phyloP scores from a whole-genome alignment of 2,113 vertebrate genomes.

The Toxotes jaculatrix region DNA sequence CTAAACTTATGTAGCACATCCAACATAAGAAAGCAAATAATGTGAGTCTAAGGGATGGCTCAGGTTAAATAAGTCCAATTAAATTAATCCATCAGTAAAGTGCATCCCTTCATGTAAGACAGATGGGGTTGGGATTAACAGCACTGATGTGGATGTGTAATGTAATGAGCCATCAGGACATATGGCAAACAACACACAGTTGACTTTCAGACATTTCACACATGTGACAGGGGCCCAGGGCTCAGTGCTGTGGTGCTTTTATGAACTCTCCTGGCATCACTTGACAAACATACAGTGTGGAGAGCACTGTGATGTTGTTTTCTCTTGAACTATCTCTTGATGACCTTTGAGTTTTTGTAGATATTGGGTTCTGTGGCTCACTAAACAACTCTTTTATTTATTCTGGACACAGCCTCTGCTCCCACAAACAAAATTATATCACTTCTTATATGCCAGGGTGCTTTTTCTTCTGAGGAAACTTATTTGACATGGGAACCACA shows the following conservation, averaged over 20 bases:
- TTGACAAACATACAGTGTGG: not conserved
- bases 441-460: constrained; percentile 11
- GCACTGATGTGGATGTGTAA: not conserved
- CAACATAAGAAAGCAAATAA: not conserved
- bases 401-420: constrained; percentile 1
- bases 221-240: not conserved
- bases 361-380: constrained; percentile 13
- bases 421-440: constrained; percentile 13
- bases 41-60: not conserved
- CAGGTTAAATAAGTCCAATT: not conserved
- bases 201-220: not conserved
- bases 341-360: constrained; percentile 35
- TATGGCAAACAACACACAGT: too few species aligned
- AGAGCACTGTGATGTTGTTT: constrained; percentile 1
- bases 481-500: not conserved
- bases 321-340: not conserved
- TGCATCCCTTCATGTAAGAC: too few species aligned
- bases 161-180: not conserved
- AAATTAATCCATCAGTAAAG: not conserved
- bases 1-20: too few species aligned
- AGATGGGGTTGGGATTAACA: not conserved
- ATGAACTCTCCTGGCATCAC: constrained; percentile 1
- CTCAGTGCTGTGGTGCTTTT: not conserved
- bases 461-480: constrained; percentile 2
- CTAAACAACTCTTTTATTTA: constrained; percentile 23